Percentiles rank a stretch among this genome's conserved stretches.
These are phyloP conservation scores for Athalia rosae DNA, from an alignment of 2,888 invertebrate genomes.

Conservation along the genomic window DNA sequence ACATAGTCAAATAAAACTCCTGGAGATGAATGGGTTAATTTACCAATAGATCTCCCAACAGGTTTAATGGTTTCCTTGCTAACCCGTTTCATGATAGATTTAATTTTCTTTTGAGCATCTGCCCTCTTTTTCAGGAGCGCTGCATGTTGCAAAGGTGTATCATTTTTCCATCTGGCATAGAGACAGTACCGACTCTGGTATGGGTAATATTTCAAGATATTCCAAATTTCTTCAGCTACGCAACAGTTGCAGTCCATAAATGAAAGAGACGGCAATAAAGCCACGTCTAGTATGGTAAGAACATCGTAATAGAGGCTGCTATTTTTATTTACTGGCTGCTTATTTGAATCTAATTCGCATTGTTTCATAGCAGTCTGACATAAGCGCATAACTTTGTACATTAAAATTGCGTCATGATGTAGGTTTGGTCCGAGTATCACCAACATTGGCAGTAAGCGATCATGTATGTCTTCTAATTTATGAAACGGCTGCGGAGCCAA, in stretches of 20 bases:
- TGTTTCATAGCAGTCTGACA: conserved; percentile 68
- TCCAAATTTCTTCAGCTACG: conserved; percentile 97
- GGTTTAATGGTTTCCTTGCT: conserved; percentile 99
- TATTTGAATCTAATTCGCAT: conserved; percentile 65
- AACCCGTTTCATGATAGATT: conserved; percentile 97
- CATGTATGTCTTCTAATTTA: conserved; percentile 83
- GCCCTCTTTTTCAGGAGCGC: conserved; percentile 89
- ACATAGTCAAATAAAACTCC: conserved; percentile 97
- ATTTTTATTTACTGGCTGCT: conserved; percentile 65
- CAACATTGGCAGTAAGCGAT: conserved; percentile 89
- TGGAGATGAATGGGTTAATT: conserved; percentile 96
- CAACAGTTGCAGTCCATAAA: conserved; percentile 96
- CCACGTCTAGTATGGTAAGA: conserved; percentile 89
- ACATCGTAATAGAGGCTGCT: conserved; percentile 86
- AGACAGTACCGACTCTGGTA: conserved; percentile 90
- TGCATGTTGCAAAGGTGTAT: conserved; percentile 88
- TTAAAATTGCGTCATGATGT: conserved; percentile 89
- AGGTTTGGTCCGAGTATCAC: conserved; percentile 90
- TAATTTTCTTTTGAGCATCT: conserved; percentile 92
- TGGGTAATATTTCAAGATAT: conserved; percentile 88
- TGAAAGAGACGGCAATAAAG: conserved; percentile 92
- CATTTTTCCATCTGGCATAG: conserved; percentile 98
- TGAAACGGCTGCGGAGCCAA: conserved; percentile 81
- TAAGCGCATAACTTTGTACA: conserved; percentile 87
- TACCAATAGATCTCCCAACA: conserved; percentile 96